Base-by-base conservation (phyloP, 2,797 vertebrate genomes). In the Mus minutoides region DNA sequence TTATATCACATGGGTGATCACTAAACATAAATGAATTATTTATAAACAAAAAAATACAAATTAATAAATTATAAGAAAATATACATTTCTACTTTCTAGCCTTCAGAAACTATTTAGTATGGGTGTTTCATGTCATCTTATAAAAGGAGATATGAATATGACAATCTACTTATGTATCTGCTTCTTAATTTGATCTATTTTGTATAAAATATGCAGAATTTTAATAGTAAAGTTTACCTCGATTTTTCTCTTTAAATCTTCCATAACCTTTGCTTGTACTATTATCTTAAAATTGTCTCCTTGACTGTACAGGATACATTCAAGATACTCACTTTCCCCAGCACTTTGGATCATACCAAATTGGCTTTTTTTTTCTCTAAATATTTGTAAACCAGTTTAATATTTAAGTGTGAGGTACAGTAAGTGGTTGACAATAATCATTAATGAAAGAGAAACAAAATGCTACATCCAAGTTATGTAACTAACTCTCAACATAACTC, bases 41-140 rank as follows among this genome's bases (percentile, higher is more conserved):
- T 86, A 75, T 87, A 76, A 91, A 84, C n/a, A 95, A 92, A 78
- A 69, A 79, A 24, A 58, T 87, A 17, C 29, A 40, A 58, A 31
- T 60, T 60, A 60, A 60, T 24, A 26, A 60, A 60, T 64, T 73
- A 85, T 29, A 16, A 29, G 26, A 88, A 92, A 93, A 79, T 78
- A 22, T 76, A 17, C 22, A 76, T 93, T 88, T 12, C 26, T 84
- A 71, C 11, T 84, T 62, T 76, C 40, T 56, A 88, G 34, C 7
- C 19, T 92, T 90, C 14, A 82, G 43, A 90, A 92, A 85, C 4
- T 94, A 24, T 80, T 92, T 69, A 71, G 3, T 60, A 6, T 64
- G 52, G 43, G 13, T 71, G 52, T n/a, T 52, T 52, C 67, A 52
- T 92, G 62, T 71, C 29, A 82, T 60, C 29, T 95, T 93, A 85